Evolutionary conservation across 2,888 invertebrate species (phyloP), one percentile per base, ranked within the genome.

Genomic region (Sminthurides aquaticus): DNA sequence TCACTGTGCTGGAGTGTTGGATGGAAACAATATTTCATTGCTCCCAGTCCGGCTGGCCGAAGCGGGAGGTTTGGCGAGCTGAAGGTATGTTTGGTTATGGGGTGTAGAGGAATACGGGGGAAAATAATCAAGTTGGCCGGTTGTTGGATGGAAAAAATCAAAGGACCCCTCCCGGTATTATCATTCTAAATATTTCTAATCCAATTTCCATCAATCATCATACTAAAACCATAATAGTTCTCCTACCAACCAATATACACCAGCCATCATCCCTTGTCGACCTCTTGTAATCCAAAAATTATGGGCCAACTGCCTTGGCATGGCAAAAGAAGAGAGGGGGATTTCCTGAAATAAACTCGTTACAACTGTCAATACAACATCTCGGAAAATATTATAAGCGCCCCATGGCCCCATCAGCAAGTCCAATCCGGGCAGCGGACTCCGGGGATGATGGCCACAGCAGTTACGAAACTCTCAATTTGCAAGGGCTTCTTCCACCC

Each of bases 141-240:
- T n/a, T n/a, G n/a, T n/a, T n/a, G n/a, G n/a, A n/a, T n/a, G n/a
- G n/a, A 5, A 34, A 34, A 34, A 34, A 34, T 34, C 43, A 34
- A 34, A 34, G 43, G 5, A 15, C 43, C 43, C 43, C 43, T n/a
- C 29, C 29, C 11, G 5, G 43, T 49, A 27, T 49, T 25, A 22
- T 27, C 5, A 43, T 34, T 34, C 43, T 34, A 34, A 34, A 34
- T 15, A 34, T 34, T 34, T 5, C 43, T 64, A 64, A 64, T 64
- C 64, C 64, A 64, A 64, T 64, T 56, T 64, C 60, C 60, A 64
- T 64, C 64, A 60, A 64, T 64, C 64, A 64, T 60, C 64, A 60
- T 64, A 60, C 55, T 60, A 56, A 64, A 64, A 60, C 55, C 48
- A 64, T 60, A 64, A 60, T 64, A 52, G 49, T 55, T 64, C 56